These are phyloP conservation scores for Charadrius vociferus DNA, from an alignment of 2,113 vertebrate species.

Conservation along the genomic window DNA sequence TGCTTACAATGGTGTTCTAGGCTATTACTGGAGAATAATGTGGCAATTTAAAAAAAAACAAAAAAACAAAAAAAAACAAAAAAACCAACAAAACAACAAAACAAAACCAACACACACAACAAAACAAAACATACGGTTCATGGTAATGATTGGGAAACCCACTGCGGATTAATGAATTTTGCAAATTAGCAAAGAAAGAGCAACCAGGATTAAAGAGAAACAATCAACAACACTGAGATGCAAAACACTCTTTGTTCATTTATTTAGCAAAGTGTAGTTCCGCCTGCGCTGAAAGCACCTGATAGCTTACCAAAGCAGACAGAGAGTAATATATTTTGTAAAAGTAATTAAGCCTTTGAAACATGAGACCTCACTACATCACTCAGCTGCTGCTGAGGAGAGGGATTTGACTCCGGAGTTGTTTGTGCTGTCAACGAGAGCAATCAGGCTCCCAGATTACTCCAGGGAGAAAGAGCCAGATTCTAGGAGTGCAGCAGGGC, in stretches of 20 bases:
- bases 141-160: constrained; percentile 21
- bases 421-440: constrained; percentile 45
- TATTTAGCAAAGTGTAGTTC: constrained; percentile 13
- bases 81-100: neutral
- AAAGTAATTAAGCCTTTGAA: constrained; percentile 66
- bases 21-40: constrained; percentile 10
- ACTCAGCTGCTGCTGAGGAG: constrained; percentile 10
- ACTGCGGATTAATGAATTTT: constrained; percentile 38
- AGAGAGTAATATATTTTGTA: constrained; percentile 51
- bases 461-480: neutral
- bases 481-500: neutral
- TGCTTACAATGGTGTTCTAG: neutral
- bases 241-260: constrained; percentile 37
- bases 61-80: too few species aligned
- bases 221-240: neutral
- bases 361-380: constrained; percentile 25
- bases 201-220: constrained; percentile 27
- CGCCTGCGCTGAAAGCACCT: neutral
- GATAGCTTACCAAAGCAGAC: constrained; percentile 1
- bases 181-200: constrained; percentile 46
- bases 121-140: constrained; percentile 6
- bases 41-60: neutral
- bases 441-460: neutral
- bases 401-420: constrained; percentile 23
- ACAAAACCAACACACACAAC: neutral